These are phyloP conservation scores for Pipistrellus nathusii DNA, from an alignment of 2,797 vertebrate species.

Conservation along the genomic window DNA sequence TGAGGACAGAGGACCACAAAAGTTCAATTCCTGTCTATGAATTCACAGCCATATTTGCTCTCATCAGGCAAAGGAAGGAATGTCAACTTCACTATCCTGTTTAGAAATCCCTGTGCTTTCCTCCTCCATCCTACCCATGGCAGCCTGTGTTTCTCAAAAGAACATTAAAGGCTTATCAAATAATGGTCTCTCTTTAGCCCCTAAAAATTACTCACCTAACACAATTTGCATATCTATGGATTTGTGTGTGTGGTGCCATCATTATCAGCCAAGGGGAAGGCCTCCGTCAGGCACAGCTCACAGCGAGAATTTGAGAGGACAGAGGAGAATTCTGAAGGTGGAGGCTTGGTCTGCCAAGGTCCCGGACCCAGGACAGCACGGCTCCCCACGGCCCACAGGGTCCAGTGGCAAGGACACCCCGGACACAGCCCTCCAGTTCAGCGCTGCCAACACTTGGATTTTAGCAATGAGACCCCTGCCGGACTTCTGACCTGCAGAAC, in stretches of 20 bases:
- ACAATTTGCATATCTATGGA: neutral
- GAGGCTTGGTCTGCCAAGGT: fast-evolving
- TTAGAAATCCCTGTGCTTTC: neutral
- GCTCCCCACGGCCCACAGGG: neutral
- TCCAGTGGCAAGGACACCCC: neutral
- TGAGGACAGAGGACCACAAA: too few species aligned
- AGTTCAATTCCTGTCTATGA: neutral
- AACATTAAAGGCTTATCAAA: slow-evolving; percentile 20
- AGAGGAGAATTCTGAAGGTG: neutral
- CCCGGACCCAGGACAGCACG: neutral
- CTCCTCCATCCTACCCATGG: neutral
- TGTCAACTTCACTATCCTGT: neutral
- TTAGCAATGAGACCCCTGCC: neutral
- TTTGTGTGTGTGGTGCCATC: neutral
- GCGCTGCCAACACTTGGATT: too few species aligned
- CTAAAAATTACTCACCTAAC: neutral
- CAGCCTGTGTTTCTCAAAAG: slow-evolving; percentile 51
- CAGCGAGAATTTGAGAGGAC: neutral
- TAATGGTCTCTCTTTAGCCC: slow-evolving; percentile 45
- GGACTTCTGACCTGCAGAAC: neutral
- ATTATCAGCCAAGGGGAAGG: neutral
- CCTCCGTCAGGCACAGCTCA: neutral
- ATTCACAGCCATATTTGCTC: neutral
- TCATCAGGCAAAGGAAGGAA: neutral
- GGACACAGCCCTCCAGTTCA: neutral